Percentiles rank a stretch among this genome's conserved stretches.
These are phyloP conservation scores for Hippocampus guttulatus DNA, from an alignment of 2,113 vertebrate genomes.

Conservation along the genomic window DNA sequence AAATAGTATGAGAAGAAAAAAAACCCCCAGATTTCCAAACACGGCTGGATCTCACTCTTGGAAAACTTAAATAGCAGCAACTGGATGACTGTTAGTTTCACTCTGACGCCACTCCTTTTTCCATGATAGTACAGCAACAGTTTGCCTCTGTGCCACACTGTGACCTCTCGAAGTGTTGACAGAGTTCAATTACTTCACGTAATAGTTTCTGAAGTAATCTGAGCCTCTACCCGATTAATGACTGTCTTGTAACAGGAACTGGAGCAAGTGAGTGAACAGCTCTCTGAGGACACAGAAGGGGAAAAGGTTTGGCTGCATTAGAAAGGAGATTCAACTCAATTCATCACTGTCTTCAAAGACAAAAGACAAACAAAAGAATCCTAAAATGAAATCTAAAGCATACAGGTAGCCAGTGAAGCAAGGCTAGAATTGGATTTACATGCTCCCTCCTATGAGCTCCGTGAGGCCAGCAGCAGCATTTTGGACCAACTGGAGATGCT, in stretches of 20 bases:
- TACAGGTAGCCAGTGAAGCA: no score
- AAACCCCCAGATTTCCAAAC: conserved; percentile 57
- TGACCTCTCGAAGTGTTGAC: conserved; percentile 8
- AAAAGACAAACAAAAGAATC: no score
- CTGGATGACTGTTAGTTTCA: conserved; percentile 42
- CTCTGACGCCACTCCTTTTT: conserved; percentile 26
- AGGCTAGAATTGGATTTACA: no score
- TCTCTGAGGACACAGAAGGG: conserved; percentile 34
- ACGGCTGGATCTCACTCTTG: conserved; percentile 39
- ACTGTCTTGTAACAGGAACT: conserved; percentile 8
- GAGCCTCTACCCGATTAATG: conserved; percentile 17
- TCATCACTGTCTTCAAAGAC: conserved; percentile 29
- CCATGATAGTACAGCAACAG: conserved; percentile 25
- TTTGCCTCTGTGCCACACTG: conserved; percentile 14
- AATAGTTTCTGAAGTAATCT: conserved; percentile 11
- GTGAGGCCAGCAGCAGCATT: no score
- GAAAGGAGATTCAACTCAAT: conserved; percentile 32
- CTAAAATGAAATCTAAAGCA: no score
- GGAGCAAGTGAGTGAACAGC: conserved; percentile 23
- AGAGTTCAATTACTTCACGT: conserved; percentile 15
- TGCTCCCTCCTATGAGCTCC: no score
- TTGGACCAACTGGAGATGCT: no score
- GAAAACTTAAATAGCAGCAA: conserved; percentile 27
- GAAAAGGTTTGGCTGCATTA: conserved; percentile 41
- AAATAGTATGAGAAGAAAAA: conserved; percentile 37